Evolutionary conservation across 2,113 vertebrate species (phyloP).

Genomic region (Planiliza haematocheilus): DNA sequence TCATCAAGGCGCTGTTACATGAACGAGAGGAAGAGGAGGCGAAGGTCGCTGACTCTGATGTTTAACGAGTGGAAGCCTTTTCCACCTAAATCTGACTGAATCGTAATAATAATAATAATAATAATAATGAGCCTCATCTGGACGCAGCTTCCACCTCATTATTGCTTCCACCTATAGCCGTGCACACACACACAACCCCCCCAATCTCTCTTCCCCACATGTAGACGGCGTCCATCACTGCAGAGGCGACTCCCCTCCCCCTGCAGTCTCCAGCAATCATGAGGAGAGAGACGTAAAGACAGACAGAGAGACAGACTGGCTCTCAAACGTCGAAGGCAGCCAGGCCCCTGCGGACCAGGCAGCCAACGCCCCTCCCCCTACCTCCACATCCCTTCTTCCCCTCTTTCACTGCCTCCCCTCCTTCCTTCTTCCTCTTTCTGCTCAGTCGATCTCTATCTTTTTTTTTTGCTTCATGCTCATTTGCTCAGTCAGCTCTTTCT

Average conservation of each 20-base stretch:
- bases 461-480: not conserved
- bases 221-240: constrained; percentile 62
- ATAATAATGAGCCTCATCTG: constrained; percentile 48
- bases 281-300: constrained; percentile 38
- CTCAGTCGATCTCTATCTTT: constrained; percentile 27
- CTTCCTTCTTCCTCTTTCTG: constrained; percentile 3
- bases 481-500: constrained; percentile 15
- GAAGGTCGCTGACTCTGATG: not conserved
- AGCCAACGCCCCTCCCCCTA: constrained; percentile 53
- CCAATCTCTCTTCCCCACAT: too few species aligned
- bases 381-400: constrained; percentile 6
- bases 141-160: constrained; percentile 37
- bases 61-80: not conserved
- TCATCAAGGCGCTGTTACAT: not conserved
- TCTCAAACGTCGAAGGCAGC: constrained; percentile 46
- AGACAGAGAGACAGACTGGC: constrained; percentile 31
- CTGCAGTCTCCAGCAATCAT: constrained; percentile 47
- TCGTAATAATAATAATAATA: constrained; percentile 9
- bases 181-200: not conserved
- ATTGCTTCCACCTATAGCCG: constrained; percentile 6
- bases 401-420: constrained; percentile 5
- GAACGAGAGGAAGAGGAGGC: not conserved
- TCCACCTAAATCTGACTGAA: constrained; percentile 5
- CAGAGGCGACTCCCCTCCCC: constrained; percentile 61
- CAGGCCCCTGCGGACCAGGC: constrained; percentile 59